Base-by-base conservation (phyloP, 2,797 vertebrate genomes). In the Melanotaenia pygmaea region DNA sequence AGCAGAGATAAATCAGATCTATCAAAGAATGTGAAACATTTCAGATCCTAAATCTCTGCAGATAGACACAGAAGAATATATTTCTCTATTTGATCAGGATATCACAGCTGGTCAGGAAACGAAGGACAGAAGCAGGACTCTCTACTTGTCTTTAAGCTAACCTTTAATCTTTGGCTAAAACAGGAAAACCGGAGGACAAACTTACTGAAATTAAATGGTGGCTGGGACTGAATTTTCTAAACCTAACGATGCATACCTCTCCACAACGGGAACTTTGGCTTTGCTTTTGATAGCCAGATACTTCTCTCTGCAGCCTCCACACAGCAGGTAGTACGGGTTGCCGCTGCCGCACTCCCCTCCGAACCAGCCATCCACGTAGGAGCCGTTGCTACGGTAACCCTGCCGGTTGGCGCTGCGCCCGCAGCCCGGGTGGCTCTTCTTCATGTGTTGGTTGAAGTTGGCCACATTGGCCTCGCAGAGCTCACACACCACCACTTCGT, bases 381-480 rank as follows among this genome's bases (percentile, higher is more conserved):
- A 98, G 73, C 98, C 98, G 2, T 99, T 99, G 91, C 98, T 99
- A 11, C 98, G 97, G 76, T 99, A 99, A 35, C 98, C 98, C 74
- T 99, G 98, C 0, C 98, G 95, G 85, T 99, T 99, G 47, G 98
- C 97, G 1, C 98, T 99, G 54, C 97, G 96, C 1, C 98, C 97
- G 0, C 98, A 99, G 64, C 98, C 98, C 0, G 98, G 97, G 78
- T 99, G 98, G 70, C 96, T 97, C 88, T 97, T 97, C 88, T 98
- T 99, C 98, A 99, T 99, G 90, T 99, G 98, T 53, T 99, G 97
- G 80, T 99, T 99, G 90, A 99, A 99, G 93, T 96, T 98, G 70
- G 96, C 94, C 9, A 99, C 97, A 0, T 95, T 98, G 79, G 95
- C 95, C n/a, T 99, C 98, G 11, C 98, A 99, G 75, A 99, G 83